Evolutionary conservation across 2,113 vertebrate species (phyloP).

Genomic region (Paracyprichromis sp.): DNA sequence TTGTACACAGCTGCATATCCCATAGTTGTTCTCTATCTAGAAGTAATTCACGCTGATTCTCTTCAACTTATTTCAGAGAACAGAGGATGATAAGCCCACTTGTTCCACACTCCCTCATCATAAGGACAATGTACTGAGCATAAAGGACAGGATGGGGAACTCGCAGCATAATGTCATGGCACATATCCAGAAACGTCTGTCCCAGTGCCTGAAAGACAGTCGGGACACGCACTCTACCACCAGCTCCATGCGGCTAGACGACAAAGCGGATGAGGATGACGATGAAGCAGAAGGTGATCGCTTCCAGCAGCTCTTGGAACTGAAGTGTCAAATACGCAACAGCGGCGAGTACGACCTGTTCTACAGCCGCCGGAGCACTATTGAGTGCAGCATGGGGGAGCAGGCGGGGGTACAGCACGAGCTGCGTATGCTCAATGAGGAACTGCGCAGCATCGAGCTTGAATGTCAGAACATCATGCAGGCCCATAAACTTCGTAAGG

Average conservation of each 20-base stretch:
- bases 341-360: conserved; percentile 88
- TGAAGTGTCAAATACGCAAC: conserved; percentile 91
- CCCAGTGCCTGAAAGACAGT: conserved; percentile 72
- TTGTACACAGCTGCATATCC: neutral
- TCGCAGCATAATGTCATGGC: conserved; percentile 80
- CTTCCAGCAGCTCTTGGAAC: conserved; percentile 88
- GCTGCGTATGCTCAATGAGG: conserved; percentile 91
- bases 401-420: conserved; percentile 84
- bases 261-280: conserved; percentile 66
- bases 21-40: neutral
- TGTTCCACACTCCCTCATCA: conserved; percentile 85
- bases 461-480: conserved; percentile 98
- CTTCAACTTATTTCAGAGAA: conserved; percentile 71
- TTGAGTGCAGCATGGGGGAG: conserved; percentile 79
- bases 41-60: neutral
- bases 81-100: conserved; percentile 84
- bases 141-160: conserved; percentile 78
- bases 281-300: conserved; percentile 81
- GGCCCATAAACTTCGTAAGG: conserved; percentile 82
- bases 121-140: conserved; percentile 76
- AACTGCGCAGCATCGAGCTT: conserved; percentile 89
- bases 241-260: conserved; percentile 61
- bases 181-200: conserved; percentile 72
- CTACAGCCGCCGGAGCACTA: conserved; percentile 87
- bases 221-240: conserved; percentile 49